Percentiles rank a stretch among this genome's conserved stretches.
These are phyloP conservation scores for Decapterus maruadsi DNA, from an alignment of 2,797 vertebrate genomes.

Conservation along the genomic window DNA sequence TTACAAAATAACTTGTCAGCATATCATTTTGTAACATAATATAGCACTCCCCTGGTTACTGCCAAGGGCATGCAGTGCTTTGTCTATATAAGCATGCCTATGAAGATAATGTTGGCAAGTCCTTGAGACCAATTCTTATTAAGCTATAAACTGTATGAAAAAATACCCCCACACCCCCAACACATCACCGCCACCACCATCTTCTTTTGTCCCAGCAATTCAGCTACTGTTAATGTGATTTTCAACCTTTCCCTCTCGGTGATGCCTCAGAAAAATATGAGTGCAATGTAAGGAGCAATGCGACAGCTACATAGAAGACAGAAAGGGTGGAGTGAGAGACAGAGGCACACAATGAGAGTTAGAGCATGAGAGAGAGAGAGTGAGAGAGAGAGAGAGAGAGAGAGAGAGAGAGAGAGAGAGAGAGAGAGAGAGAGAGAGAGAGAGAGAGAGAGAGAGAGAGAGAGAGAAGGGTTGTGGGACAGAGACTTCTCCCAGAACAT, in stretches of 20 bases:
- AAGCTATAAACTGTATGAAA: conserved; percentile 81
- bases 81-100: conserved; percentile 38
- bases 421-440: conserved; percentile 49
- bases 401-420: conserved; percentile 11
- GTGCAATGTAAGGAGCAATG: conserved; percentile 76
- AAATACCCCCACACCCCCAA: conserved; percentile 66
- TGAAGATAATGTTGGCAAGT: conserved; percentile 68
- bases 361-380: too few relatives aligned
- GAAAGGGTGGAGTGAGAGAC: conserved; percentile 54
- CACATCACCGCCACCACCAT: conserved; percentile 37
- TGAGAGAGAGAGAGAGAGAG: conserved; percentile 48
- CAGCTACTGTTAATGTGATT: conserved; percentile 79
- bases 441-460: conserved; percentile 9
- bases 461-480: conserved; percentile 40
- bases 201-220: conserved; percentile 70
- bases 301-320: conserved; percentile 48
- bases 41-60: conserved; percentile 38
- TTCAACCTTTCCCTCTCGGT: conserved; percentile 76
- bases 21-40: conserved; percentile 19
- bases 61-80: conserved; percentile 67
- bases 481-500: conserved; percentile 75
- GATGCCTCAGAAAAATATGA: conserved; percentile 74
- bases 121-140: conserved; percentile 78
- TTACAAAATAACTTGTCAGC: conserved; percentile 34
- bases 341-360: conserved; percentile 16